These are phyloP conservation scores for Trissolcus brochymenae DNA, from an alignment of 2,888 invertebrate genomes.

Conservation along the genomic window DNA sequence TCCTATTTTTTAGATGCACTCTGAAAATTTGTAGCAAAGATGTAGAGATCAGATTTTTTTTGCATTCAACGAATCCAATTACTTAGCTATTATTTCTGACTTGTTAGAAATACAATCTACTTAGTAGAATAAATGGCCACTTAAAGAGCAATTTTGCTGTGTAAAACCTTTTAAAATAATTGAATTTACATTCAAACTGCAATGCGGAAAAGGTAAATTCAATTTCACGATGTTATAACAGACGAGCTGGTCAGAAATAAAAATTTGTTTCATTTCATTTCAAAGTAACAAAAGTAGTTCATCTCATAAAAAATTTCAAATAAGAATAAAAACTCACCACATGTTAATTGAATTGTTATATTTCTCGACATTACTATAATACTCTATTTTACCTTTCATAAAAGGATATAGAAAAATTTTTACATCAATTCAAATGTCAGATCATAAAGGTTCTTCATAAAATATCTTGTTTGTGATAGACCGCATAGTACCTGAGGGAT, in stretches of 20 bases:
- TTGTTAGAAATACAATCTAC: conserved; percentile 41
- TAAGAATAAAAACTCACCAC: too few relatives aligned
- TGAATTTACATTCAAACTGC: conserved; percentile 20
- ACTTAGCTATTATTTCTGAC: conserved; percentile 39
- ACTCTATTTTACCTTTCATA: too few relatives aligned
- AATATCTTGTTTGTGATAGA: conserved; percentile 38
- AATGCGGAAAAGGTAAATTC: conserved; percentile 12
- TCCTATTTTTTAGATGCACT: too few relatives aligned
- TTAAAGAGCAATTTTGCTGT: conserved; percentile 30
- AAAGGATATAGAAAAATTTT: too few relatives aligned
- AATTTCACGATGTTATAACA: conserved; percentile 5
- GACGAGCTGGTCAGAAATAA: not conserved
- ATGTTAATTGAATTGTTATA: too few relatives aligned
- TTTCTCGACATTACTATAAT: too few relatives aligned
- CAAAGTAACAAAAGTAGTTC: too few relatives aligned
- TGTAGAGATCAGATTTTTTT: conserved; percentile 1
- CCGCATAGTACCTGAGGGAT: conserved; percentile 49
- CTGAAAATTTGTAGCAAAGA: too few relatives aligned
- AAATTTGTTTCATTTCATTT: too few relatives aligned
- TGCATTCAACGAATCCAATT: conserved; percentile 31
- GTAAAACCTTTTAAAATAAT: conserved; percentile 39
- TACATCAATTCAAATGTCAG: too few relatives aligned
- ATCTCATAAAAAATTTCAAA: too few relatives aligned
- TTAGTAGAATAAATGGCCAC: conserved; percentile 37
- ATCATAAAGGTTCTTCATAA: too few relatives aligned